Conservation (phyloP, 1,140 invertebrate genomes). For the Chironomus tepperi region DNA sequence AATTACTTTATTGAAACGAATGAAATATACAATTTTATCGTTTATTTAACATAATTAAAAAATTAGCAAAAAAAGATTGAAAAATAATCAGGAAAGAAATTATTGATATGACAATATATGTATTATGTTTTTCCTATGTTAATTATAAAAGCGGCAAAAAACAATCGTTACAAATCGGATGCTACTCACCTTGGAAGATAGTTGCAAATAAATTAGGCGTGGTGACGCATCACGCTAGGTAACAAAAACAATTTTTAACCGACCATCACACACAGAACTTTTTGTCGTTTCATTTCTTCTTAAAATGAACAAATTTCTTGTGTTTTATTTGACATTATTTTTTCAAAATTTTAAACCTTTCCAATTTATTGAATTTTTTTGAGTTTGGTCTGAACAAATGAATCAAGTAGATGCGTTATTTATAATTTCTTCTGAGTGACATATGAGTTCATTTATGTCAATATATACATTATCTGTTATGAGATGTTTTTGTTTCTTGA, state of each 20-base stretch:
- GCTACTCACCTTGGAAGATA: conserved; percentile 28
- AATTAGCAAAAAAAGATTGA: not conserved
- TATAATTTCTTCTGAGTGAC: no score
- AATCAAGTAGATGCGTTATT: no score
- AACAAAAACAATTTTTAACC: conserved; percentile 23
- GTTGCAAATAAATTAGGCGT: conserved; percentile 28
- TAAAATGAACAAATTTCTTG: not conserved
- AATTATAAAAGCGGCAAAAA: conserved; percentile 28
- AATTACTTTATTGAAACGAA: no score
- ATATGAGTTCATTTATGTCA: no score
- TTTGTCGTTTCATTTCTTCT: conserved; percentile 18
- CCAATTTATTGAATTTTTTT: no score
- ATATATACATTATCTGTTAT: no score
- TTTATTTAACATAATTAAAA: not conserved
- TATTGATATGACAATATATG: conserved; percentile 4
- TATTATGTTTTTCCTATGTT: conserved; percentile 13
- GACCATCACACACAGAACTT: conserved; percentile 6
- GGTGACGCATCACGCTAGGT: conserved; percentile 28
- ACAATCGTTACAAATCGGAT: conserved; percentile 26
- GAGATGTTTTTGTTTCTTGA: no score
- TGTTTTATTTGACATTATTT: not conserved
- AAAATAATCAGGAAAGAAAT: not conserved
- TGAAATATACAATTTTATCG: not conserved
- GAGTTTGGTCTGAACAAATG: no score
- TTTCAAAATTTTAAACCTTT: no score